Percentiles rank a stretch among this genome's conserved stretches.
These are phyloP conservation scores for Phortica magna DNA, from an alignment of 2,888 invertebrate genomes.

Conservation along the genomic window DNA sequence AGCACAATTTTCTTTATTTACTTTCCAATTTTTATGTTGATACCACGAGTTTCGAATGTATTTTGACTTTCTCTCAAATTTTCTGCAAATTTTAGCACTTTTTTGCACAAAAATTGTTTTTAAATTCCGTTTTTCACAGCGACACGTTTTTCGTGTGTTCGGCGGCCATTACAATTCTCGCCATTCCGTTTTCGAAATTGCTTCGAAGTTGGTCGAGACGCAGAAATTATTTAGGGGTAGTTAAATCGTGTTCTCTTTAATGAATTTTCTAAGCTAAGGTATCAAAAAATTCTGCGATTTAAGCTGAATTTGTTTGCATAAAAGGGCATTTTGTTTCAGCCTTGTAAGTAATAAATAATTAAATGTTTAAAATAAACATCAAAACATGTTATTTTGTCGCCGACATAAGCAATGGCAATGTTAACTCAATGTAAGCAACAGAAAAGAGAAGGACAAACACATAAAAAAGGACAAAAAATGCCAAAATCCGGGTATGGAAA, in stretches of 20 bases:
- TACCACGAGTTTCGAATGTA: slow-evolving; percentile 64
- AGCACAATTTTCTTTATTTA: slow-evolving; percentile 75
- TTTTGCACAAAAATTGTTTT: slow-evolving; percentile 70
- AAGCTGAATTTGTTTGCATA: slow-evolving; percentile 24
- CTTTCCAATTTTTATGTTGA: slow-evolving; percentile 61
- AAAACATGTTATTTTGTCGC: neutral
- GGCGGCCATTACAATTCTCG: slow-evolving; percentile 69
- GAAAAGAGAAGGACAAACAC: no score
- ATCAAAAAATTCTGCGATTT: slow-evolving; percentile 43
- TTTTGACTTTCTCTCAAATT: slow-evolving; percentile 65
- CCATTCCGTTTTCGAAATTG: slow-evolving; percentile 68
- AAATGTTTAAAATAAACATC: neutral
- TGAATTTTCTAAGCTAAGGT: slow-evolving; percentile 49
- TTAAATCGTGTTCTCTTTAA: slow-evolving; percentile 51
- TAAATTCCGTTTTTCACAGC: slow-evolving; percentile 76
- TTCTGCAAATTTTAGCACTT: slow-evolving; percentile 69
- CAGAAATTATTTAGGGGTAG: slow-evolving; percentile 65
- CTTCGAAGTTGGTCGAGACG: slow-evolving; percentile 51
- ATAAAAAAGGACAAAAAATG: no score
- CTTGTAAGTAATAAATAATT: neutral
- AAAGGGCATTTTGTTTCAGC: neutral
- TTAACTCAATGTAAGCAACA: neutral
- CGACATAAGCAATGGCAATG: neutral
- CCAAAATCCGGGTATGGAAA: no score
- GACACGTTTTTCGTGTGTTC: slow-evolving; percentile 78